phyloP scores from a whole-genome alignment of 2,113 vertebrate species.

The Orientallactaga bullata region DNA sequence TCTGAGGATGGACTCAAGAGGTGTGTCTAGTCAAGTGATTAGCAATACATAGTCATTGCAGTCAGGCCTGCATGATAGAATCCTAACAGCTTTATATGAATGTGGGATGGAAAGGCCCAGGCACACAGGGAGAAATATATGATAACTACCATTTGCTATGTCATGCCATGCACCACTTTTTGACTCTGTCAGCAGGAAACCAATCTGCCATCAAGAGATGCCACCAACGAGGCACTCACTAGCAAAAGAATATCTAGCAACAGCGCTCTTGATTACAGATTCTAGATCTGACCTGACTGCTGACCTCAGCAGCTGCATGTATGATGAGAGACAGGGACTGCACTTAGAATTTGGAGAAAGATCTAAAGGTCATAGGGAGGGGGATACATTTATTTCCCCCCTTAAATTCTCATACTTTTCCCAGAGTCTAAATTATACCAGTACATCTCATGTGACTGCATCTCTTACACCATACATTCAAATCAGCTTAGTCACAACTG shows the following conservation, averaged over 20 bases:
- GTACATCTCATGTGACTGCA: background rate
- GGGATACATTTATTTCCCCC: background rate
- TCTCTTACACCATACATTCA: background rate
- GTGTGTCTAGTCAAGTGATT: too few relatives aligned
- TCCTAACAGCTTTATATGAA: background rate
- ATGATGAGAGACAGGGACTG: background rate
- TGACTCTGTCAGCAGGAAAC: background rate
- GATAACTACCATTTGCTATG: accelerated
- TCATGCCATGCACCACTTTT: too few relatives aligned
- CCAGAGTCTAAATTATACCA: background rate
- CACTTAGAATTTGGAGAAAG: background rate
- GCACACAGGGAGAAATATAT: background rate
- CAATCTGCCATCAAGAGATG: background rate
- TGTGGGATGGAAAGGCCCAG: too few relatives aligned
- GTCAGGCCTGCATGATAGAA: background rate
- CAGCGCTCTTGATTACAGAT: background rate
- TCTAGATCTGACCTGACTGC: background rate
- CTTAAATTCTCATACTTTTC: background rate
- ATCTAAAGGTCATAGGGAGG: background rate
- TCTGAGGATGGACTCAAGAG: background rate
- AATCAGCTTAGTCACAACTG: background rate
- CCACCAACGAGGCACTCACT: background rate
- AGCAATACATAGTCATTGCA: background rate
- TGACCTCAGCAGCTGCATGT: background rate
- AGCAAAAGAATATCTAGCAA: background rate